These are phyloP conservation scores for Ptilodon capucinus DNA, from an alignment of 2,888 invertebrate species.

Conservation along the genomic window DNA sequence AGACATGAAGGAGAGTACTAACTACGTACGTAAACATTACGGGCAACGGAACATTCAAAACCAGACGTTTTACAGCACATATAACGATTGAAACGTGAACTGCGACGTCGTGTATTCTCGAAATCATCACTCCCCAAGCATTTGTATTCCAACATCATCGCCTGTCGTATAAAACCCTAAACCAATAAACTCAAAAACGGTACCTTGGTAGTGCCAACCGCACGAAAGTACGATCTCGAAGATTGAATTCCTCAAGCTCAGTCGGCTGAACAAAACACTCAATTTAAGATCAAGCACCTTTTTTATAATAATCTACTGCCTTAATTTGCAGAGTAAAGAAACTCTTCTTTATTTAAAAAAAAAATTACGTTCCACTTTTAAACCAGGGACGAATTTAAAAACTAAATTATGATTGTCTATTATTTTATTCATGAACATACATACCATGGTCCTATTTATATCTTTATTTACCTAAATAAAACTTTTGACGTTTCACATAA, in stretches of 20 bases:
- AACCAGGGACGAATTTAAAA: not conserved
- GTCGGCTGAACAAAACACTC: slow-evolving; percentile 57
- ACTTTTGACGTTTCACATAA: too few relatives aligned
- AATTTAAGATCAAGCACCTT: slow-evolving; percentile 57
- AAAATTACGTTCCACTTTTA: not conserved
- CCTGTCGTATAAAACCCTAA: slow-evolving; percentile 33
- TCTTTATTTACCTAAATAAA: too few relatives aligned
- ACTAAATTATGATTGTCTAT: too few relatives aligned
- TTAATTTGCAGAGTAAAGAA: slow-evolving; percentile 29
- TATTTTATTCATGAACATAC: too few relatives aligned
- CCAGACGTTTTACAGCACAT: not conserved
- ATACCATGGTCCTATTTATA: too few relatives aligned
- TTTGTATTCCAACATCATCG: slow-evolving; percentile 33
- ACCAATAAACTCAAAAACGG: slow-evolving; percentile 37
- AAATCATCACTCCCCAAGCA: slow-evolving; percentile 18
- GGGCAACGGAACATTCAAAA: not conserved
- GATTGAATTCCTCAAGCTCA: slow-evolving; percentile 45
- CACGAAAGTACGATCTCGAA: slow-evolving; percentile 33
- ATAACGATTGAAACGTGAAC: not conserved
- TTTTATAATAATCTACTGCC: slow-evolving; percentile 44
- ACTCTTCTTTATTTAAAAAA: slow-evolving; percentile 11
- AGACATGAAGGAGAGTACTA: not conserved
- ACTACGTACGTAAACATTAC: not conserved
- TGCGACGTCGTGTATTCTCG: not conserved
- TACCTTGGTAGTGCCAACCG: slow-evolving; percentile 20